Conservation (phyloP, 1,140 invertebrate species). For the Anastatus disparis region DNA sequence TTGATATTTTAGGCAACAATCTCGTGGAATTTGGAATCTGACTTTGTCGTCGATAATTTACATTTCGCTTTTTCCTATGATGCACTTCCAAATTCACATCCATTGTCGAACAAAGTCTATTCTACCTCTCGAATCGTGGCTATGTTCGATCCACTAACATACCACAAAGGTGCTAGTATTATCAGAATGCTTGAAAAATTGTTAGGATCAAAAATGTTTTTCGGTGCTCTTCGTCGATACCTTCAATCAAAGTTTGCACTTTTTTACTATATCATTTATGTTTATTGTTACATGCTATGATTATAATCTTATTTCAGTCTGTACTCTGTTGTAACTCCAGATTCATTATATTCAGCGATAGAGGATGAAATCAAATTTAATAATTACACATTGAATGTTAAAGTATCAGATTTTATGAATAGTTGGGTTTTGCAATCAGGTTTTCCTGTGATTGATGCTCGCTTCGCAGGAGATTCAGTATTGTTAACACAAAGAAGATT, state of each 20-base stretch:
- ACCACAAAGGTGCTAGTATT: conserved; percentile 90
- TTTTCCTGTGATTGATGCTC: conserved; percentile 78
- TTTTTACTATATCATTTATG: no score
- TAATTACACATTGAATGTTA: background rate
- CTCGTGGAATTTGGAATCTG: conserved; percentile 82
- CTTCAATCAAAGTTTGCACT: no score
- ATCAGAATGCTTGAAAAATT: conserved; percentile 96
- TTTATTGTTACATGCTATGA: background rate
- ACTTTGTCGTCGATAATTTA: conserved; percentile 85
- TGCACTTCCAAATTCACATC: conserved; percentile 87
- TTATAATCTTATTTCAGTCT: background rate
- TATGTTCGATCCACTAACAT: conserved; percentile 94
- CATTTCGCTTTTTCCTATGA: conserved; percentile 87
- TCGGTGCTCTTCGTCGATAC: no score
- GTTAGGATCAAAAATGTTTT: conserved; percentile 84
- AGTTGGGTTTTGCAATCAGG: conserved; percentile 91
- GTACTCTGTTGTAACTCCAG: background rate
- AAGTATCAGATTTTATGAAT: conserved; percentile 78
- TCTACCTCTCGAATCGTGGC: conserved; percentile 92
- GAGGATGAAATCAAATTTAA: background rate
- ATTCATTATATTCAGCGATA: background rate
- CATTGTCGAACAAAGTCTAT: conserved; percentile 85
- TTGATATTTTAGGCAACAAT: conserved; percentile 44
- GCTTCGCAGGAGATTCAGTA: background rate
- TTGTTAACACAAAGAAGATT: conserved; percentile 67